Evolutionary conservation across 2,888 invertebrate genomes (phyloP).

Genomic region (Epiblema foenella): DNA sequence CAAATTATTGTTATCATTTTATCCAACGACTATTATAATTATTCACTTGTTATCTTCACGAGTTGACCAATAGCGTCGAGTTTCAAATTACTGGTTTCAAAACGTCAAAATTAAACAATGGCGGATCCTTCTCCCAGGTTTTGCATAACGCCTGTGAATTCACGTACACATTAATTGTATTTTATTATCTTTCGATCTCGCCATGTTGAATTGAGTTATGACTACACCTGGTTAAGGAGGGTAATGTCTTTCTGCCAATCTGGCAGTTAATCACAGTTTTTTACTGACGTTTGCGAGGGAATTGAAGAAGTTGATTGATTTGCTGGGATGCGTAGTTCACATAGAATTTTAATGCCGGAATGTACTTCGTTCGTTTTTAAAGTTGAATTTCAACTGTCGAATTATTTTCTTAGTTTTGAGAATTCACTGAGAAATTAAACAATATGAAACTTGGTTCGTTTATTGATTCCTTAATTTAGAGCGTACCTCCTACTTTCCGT

Average conservation of each 20-base stretch:
- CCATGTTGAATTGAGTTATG: slow-evolving; percentile 39
- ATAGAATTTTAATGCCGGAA: background rate
- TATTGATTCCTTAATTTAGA: no score
- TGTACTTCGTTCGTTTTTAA: background rate
- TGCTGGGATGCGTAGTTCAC: background rate
- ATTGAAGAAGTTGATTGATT: slow-evolving; percentile 22
- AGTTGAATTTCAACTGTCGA: no score
- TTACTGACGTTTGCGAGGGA: background rate
- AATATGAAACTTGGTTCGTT: no score
- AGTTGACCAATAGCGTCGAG: slow-evolving; percentile 20
- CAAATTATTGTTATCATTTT: background rate
- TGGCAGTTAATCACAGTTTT: slow-evolving; percentile 22
- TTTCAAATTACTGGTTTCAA: slow-evolving; percentile 31
- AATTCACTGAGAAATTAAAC: no score
- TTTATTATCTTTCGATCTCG: slow-evolving; percentile 37
- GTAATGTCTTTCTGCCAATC: slow-evolving; percentile 38
- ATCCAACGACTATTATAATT: background rate
- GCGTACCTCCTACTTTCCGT: no score
- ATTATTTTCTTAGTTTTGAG: no score
- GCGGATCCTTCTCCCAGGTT: slow-evolving; percentile 36
- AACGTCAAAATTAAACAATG: slow-evolving; percentile 33
- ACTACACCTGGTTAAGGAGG: slow-evolving; percentile 28
- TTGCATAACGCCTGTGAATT: slow-evolving; percentile 43
- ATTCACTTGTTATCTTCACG: slow-evolving; percentile 10
- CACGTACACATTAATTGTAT: slow-evolving; percentile 37